These are phyloP conservation scores for Conchocele bisecta DNA, from an alignment of 2,888 invertebrate genomes.

Conservation along the genomic window DNA sequence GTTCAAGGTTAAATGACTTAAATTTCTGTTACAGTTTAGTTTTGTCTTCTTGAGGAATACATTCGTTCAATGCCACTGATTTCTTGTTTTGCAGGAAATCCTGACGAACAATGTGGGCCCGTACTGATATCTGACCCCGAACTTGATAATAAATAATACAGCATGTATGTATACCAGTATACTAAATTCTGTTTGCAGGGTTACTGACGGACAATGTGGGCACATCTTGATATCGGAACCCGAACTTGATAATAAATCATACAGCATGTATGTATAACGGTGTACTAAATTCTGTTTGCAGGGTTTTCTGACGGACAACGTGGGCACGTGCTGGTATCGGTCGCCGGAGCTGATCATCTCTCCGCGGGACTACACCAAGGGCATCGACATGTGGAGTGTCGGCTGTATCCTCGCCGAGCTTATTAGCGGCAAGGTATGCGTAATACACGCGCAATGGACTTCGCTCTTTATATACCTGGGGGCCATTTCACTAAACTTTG, in stretches of 20 bases:
- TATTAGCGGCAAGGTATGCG: slow-evolving; percentile 95
- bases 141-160: slow-evolving; percentile 99
- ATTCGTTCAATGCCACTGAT: too few species aligned
- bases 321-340: slow-evolving; percentile 99
- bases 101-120: slow-evolving; percentile 99
- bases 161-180: neutral
- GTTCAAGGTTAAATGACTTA: too few species aligned
- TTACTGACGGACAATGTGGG: slow-evolving; percentile 99
- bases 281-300: slow-evolving; percentile 80
- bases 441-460: too few species aligned
- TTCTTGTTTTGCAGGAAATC: slow-evolving; percentile 93
- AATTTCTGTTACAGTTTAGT: too few species aligned
- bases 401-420: slow-evolving; percentile 99
- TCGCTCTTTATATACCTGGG: too few species aligned
- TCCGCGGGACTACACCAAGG: slow-evolving; percentile 99
- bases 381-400: slow-evolving; percentile 98
- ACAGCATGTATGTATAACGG: neutral
- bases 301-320: slow-evolving; percentile 99
- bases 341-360: slow-evolving; percentile 99
- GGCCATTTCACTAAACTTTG: too few species aligned
- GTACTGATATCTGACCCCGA: slow-evolving; percentile 99
- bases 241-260: slow-evolving; percentile 99
- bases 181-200: slow-evolving; percentile 85
- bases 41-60: too few species aligned
- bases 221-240: slow-evolving; percentile 99